phyloP scores from a whole-genome alignment of 2,888 invertebrate species.

The Hirtodrosophila duncani region DNA sequence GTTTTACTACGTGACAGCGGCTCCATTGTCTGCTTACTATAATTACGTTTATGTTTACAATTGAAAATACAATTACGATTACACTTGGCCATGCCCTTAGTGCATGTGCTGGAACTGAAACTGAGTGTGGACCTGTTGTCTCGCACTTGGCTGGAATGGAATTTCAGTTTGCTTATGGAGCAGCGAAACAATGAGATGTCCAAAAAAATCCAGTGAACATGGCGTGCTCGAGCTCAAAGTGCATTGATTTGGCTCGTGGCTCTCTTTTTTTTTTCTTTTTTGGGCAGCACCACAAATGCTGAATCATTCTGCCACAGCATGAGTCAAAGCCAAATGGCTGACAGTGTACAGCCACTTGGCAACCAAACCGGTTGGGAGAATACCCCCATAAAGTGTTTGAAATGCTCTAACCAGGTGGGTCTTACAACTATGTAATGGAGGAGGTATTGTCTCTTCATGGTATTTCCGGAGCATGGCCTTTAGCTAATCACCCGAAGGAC shows the following conservation, averaged over 20 bases:
- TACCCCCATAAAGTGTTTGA: constrained; percentile 40
- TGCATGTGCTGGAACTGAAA: too few relatives aligned
- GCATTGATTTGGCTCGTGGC: constrained; percentile 1
- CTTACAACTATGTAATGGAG: too few relatives aligned
- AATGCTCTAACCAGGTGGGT: too few relatives aligned
- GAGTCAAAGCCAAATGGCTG: constrained; percentile 28
- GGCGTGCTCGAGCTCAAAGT: constrained; percentile 32
- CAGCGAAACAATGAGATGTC: too few relatives aligned
- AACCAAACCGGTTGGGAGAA: constrained; percentile 52
- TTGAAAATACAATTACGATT: constrained; percentile 1
- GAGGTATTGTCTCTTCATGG: too few relatives aligned
- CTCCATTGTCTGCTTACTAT: constrained; percentile 1
- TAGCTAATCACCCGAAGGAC: too few relatives aligned
- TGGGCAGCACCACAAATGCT: constrained; percentile 36
- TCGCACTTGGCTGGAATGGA: too few relatives aligned
- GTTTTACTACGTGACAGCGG: constrained; percentile 12
- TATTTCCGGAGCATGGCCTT: too few relatives aligned
- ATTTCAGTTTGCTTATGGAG: too few relatives aligned
- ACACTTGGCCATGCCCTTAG: constrained; percentile 21
- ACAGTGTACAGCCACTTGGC: constrained; percentile 19
- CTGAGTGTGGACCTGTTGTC: too few relatives aligned
- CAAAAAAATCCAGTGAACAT: constrained; percentile 30
- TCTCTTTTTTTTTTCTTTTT: too few relatives aligned
- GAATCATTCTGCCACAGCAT: constrained; percentile 40
- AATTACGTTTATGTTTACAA: neutral